A percentile compares a stretch with the other conserved stretches of the same genome.
Conservation (phyloP, 2,113 vertebrate species). For the Chaetodon trifascialis region DNA sequence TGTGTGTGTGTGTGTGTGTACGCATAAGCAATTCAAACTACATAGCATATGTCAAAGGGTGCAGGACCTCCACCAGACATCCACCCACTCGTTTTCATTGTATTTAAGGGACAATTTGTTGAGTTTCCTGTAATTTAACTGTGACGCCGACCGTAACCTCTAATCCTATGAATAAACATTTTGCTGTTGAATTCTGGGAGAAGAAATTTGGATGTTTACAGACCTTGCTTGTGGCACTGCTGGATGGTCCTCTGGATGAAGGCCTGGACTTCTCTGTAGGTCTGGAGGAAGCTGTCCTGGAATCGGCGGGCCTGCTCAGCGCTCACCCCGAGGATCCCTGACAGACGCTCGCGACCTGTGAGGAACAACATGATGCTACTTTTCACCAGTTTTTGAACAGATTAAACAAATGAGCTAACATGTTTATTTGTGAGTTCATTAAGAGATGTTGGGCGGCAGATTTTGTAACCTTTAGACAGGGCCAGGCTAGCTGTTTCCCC, state of each 20-base stretch:
- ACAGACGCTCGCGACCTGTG: slow-evolving; percentile 90
- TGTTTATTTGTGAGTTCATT: too few relatives aligned
- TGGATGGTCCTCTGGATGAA: slow-evolving; percentile 89
- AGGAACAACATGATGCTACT: not conserved
- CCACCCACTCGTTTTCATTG: not conserved
- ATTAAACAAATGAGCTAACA: too few relatives aligned
- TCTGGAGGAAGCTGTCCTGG: slow-evolving; percentile 91
- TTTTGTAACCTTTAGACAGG: too few relatives aligned
- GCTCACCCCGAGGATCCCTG: slow-evolving; percentile 88
- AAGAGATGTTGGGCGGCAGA: too few relatives aligned
- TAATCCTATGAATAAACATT: slow-evolving; percentile 2
- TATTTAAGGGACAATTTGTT: not conserved
- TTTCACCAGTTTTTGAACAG: too few relatives aligned
- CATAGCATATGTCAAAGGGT: slow-evolving; percentile 9
- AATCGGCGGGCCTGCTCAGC: slow-evolving; percentile 87
- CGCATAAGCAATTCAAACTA: not conserved
- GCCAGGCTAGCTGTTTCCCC: too few relatives aligned
- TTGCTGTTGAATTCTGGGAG: not conserved
- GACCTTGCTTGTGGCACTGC: slow-evolving; percentile 87
- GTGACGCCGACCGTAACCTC: not conserved
- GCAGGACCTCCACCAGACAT: not conserved
- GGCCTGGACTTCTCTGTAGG: slow-evolving; percentile 88
- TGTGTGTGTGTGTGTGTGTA: not conserved
- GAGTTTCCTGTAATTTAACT: not conserved
- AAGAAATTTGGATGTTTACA: not conserved